Base-by-base conservation (phyloP, 2,797 vertebrate species). In the Hydrocynus forskahlii region DNA sequence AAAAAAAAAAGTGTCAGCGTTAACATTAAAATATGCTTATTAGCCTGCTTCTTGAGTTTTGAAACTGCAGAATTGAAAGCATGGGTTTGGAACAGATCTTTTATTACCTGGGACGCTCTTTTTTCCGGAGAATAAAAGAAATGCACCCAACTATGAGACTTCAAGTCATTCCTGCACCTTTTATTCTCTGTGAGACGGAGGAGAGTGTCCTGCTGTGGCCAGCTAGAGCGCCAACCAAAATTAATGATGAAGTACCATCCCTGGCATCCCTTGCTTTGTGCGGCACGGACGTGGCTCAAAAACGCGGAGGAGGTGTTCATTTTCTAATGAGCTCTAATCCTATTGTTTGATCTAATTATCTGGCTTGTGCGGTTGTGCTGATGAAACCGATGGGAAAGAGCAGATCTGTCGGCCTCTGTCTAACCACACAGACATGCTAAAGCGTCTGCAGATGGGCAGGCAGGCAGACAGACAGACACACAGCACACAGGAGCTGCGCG, bases 271-370 rank as follows among this genome's bases (percentile, higher is more conserved):
- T 50, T 71, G 45, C 62, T 57, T 25, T 64, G 45, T 16, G 67
- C 57, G 38, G 52, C 45, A 50, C 38, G 40, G 55, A 52, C 66
- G 10, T 14, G 69, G 67, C 74, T 64, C 73, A 63, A 74, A 50
- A 79, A 57, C 68, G 60, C 16, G 57, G 75, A 67, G 78, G 81
- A 84, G 81, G 63, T 63, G 69, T 62, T 86, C 83, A 78, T 78
- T 82, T 83, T 82, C 80, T 74, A 81, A 83, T 79, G 59, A 82
- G 80, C 84, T 78, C 76, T 86, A 85, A 88, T 85, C 81, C 83
- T 79, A 83, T 85, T 88, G 87, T 89, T 87, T 89, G 84, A 88
- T 87, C 45, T 85, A 87, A 88, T 88, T 88, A 88, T 88, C 85
- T 83, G 48, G 81, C 83, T 81, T 82, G 78, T 66, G 81, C 82